Conservation (phyloP, 2,113 vertebrate genomes). For the Vicugna pacos region DNA sequence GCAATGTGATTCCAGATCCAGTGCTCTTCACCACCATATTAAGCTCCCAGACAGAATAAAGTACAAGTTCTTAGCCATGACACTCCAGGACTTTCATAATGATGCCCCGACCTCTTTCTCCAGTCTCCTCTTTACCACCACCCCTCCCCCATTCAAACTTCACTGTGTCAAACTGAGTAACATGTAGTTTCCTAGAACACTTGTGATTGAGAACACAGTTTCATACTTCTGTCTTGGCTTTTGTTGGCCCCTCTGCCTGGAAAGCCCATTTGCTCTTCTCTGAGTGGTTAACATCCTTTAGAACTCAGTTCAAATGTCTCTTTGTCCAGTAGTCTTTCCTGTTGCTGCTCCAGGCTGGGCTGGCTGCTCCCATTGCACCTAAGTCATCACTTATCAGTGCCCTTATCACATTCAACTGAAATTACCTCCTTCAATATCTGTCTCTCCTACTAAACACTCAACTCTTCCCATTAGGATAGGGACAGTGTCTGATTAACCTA, state of each 20-base stretch:
- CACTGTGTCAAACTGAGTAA: neutral
- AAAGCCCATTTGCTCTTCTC: neutral
- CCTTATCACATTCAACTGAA: conserved; percentile 20
- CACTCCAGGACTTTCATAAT: neutral
- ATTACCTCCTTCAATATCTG: conserved; percentile 4
- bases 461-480: neutral
- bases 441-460: neutral
- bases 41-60: neutral
- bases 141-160: neutral
- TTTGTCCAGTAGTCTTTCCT: neutral
- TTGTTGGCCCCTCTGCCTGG: neutral
- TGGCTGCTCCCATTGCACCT: neutral
- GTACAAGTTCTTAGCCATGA: neutral
- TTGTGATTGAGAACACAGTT: neutral
- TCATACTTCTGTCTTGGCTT: neutral
- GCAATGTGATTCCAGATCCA: neutral
- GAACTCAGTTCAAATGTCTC: conserved; percentile 3
- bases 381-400: conserved; percentile 14
- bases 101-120: neutral
- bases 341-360: neutral
- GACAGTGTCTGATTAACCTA: neutral
- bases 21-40: neutral
- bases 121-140: neutral
- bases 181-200: neutral
- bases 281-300: conserved; percentile 22